Base-by-base conservation (phyloP, 2,888 invertebrate genomes). In the Chirona hameri region DNA sequence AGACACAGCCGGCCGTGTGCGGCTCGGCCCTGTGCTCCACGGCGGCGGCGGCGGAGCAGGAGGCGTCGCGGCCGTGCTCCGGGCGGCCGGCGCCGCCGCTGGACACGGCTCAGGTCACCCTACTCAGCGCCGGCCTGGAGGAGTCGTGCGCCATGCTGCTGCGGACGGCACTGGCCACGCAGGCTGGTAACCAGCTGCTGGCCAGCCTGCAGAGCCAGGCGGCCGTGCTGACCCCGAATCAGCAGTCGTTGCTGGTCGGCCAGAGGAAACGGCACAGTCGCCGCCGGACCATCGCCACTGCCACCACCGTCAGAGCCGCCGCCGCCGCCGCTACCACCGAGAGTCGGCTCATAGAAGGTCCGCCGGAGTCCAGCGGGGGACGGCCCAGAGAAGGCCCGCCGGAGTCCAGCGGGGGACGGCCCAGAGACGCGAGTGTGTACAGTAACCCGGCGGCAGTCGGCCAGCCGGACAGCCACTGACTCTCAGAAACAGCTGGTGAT, bases 71-170 rank as follows among this genome's bases (percentile, higher is more conserved):
- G 12, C 21, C 39, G 21, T 1, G 72, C 72, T 9, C 31, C 72
- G 31, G 48, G 48, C 12, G 24, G 18, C 72, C 72, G 31, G 76
- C 76, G 76, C 72, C 72, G 72, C 76, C 76, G 18, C 76, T 76
- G 7, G 76, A 76, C 76, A 76, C 39, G 31, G 9, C 18, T 14
- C 76, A 76, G 76, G 76, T 76, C 21, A 29, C 76, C 18, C 31
- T 14, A 18, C 76, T 76, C 39, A 76, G 76, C 39, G 76, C 76
- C 76, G 76, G 39, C 10, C 39, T 76, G 2, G 76, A 76, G 39
- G 76, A 76, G 39, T 76, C 76, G 39, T 76, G 76, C 10, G 31
- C 31, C 39, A 76, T 76, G 76, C 76, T 76, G 39, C 76, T 76
- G 21, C 76, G 76, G 7, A 21, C 39, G 21, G 76, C 76, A 21